These are phyloP conservation scores for Eristalinus sepulchralis DNA, from an alignment of 2,888 invertebrate genomes.

Conservation along the genomic window DNA sequence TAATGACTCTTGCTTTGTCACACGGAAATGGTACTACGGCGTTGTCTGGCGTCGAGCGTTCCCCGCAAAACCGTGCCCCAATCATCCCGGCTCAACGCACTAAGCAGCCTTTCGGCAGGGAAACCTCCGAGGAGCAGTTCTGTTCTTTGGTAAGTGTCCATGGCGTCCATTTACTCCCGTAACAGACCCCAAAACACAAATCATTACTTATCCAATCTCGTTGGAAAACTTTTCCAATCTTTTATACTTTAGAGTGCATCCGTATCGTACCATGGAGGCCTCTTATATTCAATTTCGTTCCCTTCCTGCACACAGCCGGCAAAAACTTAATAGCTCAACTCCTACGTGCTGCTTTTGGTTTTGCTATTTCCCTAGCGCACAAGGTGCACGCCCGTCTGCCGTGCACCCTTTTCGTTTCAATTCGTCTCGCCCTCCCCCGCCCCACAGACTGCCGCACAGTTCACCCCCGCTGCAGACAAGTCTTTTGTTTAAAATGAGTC, in stretches of 20 bases:
- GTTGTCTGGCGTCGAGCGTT: too few relatives aligned
- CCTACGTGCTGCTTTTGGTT: slow-evolving; percentile 39
- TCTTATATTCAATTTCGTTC: slow-evolving; percentile 48
- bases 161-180: background rate
- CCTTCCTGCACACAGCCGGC: background rate
- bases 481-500: slow-evolving; percentile 30
- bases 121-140: background rate
- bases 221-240: slow-evolving; percentile 36
- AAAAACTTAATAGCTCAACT: slow-evolving; percentile 44
- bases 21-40: too few relatives aligned
- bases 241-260: slow-evolving; percentile 16
- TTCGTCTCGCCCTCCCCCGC: slow-evolving; percentile 14
- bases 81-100: too few relatives aligned
- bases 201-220: slow-evolving; percentile 4
- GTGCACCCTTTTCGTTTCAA: slow-evolving; percentile 1
- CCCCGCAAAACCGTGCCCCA: too few relatives aligned
- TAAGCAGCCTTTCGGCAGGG: too few relatives aligned
- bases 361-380: background rate
- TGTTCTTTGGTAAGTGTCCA: background rate
- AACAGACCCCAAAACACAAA: background rate
- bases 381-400: background rate
- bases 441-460: slow-evolving; percentile 1
- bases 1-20: background rate
- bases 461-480: slow-evolving; percentile 12
- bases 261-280: slow-evolving; percentile 1